phyloP scores from a whole-genome alignment of 2,113 vertebrate species.

The Ifrita kowaldi region DNA sequence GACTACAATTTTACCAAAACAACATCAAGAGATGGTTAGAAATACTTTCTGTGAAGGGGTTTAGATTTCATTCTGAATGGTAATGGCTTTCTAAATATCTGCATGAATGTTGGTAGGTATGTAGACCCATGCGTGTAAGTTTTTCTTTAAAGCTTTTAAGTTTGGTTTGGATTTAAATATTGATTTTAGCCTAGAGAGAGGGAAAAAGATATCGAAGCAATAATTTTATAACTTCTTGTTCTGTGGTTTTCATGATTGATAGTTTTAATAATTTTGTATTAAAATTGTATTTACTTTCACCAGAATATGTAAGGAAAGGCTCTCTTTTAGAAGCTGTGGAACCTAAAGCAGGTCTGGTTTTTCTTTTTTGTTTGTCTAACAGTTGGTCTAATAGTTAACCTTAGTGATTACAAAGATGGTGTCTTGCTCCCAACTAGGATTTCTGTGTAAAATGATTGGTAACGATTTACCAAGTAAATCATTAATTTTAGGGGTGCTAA shows the following conservation, averaged over 20 bases:
- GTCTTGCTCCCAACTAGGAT: background rate
- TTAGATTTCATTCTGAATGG: background rate
- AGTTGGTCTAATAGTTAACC: background rate
- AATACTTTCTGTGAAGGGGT: background rate
- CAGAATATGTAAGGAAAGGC: background rate
- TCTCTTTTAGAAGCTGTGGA: background rate
- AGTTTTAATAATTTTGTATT: background rate
- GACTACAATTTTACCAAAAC: background rate
- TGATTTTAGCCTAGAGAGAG: background rate
- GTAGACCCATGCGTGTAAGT: background rate
- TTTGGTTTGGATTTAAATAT: background rate
- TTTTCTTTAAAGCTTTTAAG: background rate
- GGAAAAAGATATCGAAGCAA: background rate
- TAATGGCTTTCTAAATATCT: background rate
- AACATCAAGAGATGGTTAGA: background rate
- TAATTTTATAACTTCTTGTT: background rate
- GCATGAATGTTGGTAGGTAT: background rate
- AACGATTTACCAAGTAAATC: background rate
- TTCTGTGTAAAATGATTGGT: too few species aligned
- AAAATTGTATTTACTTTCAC: background rate
- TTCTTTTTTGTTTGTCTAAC: background rate
- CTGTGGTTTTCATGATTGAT: background rate
- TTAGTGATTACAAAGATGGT: background rate
- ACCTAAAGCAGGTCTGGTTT: background rate
- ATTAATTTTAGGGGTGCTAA: background rate